These are phyloP conservation scores for Trematomus bernacchii DNA, from an alignment of 2,797 vertebrate species.

Conservation along the genomic window DNA sequence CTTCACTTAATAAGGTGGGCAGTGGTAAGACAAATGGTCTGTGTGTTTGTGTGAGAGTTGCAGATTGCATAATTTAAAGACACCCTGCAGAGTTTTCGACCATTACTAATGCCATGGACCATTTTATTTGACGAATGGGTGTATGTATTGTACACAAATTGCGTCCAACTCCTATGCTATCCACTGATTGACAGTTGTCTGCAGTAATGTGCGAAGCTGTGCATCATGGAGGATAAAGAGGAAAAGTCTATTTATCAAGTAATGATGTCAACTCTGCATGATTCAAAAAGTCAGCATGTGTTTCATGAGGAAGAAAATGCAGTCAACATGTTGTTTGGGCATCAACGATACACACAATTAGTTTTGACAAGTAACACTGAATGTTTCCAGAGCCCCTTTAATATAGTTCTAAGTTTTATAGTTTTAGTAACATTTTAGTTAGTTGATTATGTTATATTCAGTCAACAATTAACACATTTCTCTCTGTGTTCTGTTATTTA, in stretches of 20 bases:
- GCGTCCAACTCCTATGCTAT: not conserved
- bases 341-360: not conserved
- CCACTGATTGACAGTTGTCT: not conserved
- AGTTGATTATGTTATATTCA: not conserved
- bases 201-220: not conserved
- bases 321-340: not conserved
- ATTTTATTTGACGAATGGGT: not conserved
- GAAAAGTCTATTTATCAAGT: slow-evolving; percentile 1
- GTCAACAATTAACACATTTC: not conserved
- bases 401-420: not conserved
- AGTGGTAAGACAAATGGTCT: slow-evolving; percentile 31
- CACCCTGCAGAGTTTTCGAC: slow-evolving; percentile 6
- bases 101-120: not conserved
- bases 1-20: slow-evolving; percentile 56
- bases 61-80: slow-evolving; percentile 41
- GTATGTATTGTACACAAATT: not conserved
- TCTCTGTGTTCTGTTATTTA: not conserved
- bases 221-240: not conserved
- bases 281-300: not conserved
- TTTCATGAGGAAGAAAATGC: not conserved
- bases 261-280: not conserved
- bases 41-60: slow-evolving; percentile 19
- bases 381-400: slow-evolving; percentile 6
- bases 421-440: not conserved
- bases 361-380: not conserved